A percentile compares a stretch with the other conserved stretches of the same genome.
Evolutionary conservation across 2,797 vertebrate genomes (phyloP).

Genomic region (Cyclura pinguis): DNA sequence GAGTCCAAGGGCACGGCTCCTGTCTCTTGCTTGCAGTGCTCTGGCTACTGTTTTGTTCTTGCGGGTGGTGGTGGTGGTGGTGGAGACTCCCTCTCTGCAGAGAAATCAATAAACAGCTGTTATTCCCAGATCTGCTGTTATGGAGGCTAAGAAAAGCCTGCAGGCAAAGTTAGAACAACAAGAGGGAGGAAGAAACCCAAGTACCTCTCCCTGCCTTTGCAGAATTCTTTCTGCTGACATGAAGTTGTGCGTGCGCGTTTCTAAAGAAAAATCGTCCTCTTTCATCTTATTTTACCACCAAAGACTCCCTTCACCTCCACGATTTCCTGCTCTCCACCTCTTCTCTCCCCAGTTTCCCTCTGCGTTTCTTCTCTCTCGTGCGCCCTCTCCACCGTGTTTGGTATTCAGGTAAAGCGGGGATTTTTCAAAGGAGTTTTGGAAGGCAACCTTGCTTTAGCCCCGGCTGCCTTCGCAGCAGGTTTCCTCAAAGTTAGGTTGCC

Average conservation of each 20-base stretch:
- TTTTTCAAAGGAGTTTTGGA: conserved; percentile 43
- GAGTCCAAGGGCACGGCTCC: conserved; percentile 53
- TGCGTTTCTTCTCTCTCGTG: conserved; percentile 4
- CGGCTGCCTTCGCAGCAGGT: conserved; percentile 51
- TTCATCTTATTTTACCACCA: conserved; percentile 59
- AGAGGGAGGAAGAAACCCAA: conserved; percentile 28
- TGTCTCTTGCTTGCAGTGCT: conserved; percentile 68
- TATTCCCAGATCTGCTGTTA: conserved; percentile 71
- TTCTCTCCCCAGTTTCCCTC: conserved; percentile 40
- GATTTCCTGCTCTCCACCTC: conserved; percentile 54
- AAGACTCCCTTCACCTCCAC: conserved; percentile 52
- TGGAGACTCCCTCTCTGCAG: not conserved
- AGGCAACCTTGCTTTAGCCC: conserved; percentile 46
- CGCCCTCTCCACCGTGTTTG: conserved; percentile 38
- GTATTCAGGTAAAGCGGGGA: conserved; percentile 55
- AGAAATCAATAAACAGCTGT: conserved; percentile 79
- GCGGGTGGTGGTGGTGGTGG: too few relatives aligned
- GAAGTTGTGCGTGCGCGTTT: conserved; percentile 48
- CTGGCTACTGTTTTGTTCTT: conserved; percentile 9
- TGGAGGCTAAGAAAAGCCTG: conserved; percentile 72
- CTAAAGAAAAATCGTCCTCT: conserved; percentile 64
- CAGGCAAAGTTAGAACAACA: conserved; percentile 70
- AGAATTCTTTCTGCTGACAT: conserved; percentile 61
- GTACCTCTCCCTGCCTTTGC: conserved; percentile 61
- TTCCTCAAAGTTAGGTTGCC: conserved; percentile 74